phyloP scores from a whole-genome alignment of 2,113 vertebrate genomes.

The Nothoprocta pentlandii region DNA sequence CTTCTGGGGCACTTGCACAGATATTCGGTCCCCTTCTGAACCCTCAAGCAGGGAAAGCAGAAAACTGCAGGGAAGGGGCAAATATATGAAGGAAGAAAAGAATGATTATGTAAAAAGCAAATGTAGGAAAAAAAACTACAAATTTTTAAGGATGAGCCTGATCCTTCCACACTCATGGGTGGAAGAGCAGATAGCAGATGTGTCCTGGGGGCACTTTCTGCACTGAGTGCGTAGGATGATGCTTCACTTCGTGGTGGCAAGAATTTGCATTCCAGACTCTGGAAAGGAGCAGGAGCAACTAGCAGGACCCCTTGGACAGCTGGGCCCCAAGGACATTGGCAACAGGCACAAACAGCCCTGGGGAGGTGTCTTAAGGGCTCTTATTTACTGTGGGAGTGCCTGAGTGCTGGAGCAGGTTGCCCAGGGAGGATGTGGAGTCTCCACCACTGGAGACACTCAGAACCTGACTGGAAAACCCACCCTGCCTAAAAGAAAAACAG shows the following conservation, averaged over 20 bases:
- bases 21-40: not conserved
- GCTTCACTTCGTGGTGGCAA: no score
- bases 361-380: no score
- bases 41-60: not conserved
- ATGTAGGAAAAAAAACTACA: not conserved
- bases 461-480: not conserved
- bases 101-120: not conserved
- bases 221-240: no score
- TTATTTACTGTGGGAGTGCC: not conserved
- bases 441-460: not conserved
- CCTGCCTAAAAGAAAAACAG: not conserved
- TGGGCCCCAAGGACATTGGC: rapidly evolving
- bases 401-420: not conserved
- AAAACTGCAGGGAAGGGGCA: not conserved
- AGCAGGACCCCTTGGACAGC: no score
- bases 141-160: not conserved
- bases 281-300: not conserved
- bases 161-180: no score
- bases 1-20: not conserved
- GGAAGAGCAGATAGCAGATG: no score
- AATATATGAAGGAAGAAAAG: not conserved
- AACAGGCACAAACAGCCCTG: not conserved
- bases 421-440: not conserved
- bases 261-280: no score
- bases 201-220: no score